A percentile compares a stretch with the other conserved stretches of the same genome.
Evolutionary conservation across 2,797 vertebrate species (phyloP).

Genomic region (Catostomus latipinnis): DNA sequence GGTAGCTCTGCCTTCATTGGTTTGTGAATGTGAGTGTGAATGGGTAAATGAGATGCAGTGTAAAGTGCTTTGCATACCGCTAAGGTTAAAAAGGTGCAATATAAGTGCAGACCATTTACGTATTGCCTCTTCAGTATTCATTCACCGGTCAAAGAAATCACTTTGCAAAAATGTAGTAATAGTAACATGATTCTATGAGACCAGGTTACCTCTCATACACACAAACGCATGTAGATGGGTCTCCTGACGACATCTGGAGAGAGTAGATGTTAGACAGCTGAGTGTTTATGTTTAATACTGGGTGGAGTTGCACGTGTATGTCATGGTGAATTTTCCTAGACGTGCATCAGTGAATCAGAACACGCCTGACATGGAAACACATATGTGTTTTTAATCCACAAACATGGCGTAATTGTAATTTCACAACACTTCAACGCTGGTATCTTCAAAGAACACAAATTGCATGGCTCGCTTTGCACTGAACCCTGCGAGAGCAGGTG

Average conservation of each 20-base stretch:
- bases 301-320: constrained; percentile 73
- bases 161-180: too few relatives aligned
- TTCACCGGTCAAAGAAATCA: too few relatives aligned
- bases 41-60: too few relatives aligned
- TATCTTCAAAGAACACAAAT: constrained; percentile 11
- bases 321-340: constrained; percentile 29
- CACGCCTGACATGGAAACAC: constrained; percentile 68
- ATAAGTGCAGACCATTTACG: too few relatives aligned
- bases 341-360: constrained; percentile 66
- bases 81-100: too few relatives aligned
- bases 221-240: constrained; percentile 70
- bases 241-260: constrained; percentile 78
- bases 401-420: constrained; percentile 16
- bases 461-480: neutral
- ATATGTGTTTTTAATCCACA: constrained; percentile 69
- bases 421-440: constrained; percentile 7
- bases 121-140: too few relatives aligned
- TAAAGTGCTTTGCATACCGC: too few relatives aligned
- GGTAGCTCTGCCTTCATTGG: too few relatives aligned
- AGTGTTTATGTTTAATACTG: constrained; percentile 69
- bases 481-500: constrained; percentile 50
- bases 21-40: too few relatives aligned
- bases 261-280: constrained; percentile 74
- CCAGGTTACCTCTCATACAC: neutral
- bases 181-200: too few relatives aligned